Evolutionary conservation across 2,113 vertebrate genomes (phyloP), one percentile per base, ranked within the genome.

Genomic region (Synodontis membranacea): DNA sequence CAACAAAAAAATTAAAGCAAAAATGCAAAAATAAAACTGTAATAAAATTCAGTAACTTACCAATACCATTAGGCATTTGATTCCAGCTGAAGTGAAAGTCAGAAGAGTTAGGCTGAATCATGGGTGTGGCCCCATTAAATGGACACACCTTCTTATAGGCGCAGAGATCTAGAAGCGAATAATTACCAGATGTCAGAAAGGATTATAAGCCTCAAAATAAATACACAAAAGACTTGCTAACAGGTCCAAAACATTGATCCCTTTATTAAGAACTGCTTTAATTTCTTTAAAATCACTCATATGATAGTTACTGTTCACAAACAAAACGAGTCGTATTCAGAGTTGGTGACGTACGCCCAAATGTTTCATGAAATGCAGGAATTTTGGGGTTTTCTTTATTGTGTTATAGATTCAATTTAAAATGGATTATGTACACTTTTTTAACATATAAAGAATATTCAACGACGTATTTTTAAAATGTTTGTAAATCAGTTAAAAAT

Each of bases 61-160:
- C 98, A 54, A 98, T 97, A 5, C 97, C 96, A 28, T 95, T 97
- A 74, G 98, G 98, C 95, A 99, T 97, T 94, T 99, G 98, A 94
- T 99, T 99, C 98, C 98, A 99, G 92, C 97, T 97, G 94, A 99
- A 99, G 91, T 98, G 96, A 93, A 99, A 99, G 91, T 99, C 98
- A 0, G 96, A 98, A 10, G 97, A 93, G 80, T 97, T 97, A 19
- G 97, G 96, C 92, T 99, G 98, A 89, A 99, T 94, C 95, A 98
- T 94, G 12, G 97, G 96, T 44, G 97, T 97, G 90, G 96, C 96
- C 87, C 97, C 97, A 39, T 97, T 99, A 90, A 98, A 99, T 0
- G 98, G 97, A 93, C 96, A 96, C 64, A 99, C 95, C 92, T 99
- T 99, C 92, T 97, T 98, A 91, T 99, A 99, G 87, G 95, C 96